A percentile compares a stretch with the other conserved stretches of the same genome.
These are phyloP conservation scores for Blennius ocellaris DNA, from an alignment of 2,113 vertebrate genomes.

Conservation along the genomic window DNA sequence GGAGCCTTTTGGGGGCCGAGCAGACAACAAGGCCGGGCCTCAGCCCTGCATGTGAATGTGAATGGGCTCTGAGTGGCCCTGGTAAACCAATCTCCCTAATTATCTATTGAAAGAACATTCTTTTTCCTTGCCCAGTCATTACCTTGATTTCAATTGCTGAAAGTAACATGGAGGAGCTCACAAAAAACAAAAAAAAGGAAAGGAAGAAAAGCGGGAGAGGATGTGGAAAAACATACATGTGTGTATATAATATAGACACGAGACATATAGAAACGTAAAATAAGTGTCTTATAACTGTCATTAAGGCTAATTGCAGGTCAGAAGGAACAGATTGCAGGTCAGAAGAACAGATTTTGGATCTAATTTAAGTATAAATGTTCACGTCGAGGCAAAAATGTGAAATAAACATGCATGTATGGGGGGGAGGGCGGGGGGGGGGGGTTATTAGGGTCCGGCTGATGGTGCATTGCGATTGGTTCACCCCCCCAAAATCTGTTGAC, in stretches of 20 bases:
- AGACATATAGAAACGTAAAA: conserved; percentile 53
- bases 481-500: conserved; percentile 2
- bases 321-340: too few species aligned
- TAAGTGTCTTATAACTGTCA: conserved; percentile 67
- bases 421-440: too few species aligned
- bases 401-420: conserved; percentile 75
- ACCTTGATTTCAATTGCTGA: conserved; percentile 88
- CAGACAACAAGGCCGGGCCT: conserved; percentile 82
- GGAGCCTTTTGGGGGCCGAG: conserved; percentile 84
- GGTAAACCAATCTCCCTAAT: conserved; percentile 95
- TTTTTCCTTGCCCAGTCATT: conserved; percentile 85
- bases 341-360: conserved; percentile 75
- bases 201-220: conserved; percentile 51
- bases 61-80: conserved; percentile 84
- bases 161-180: conserved; percentile 81
- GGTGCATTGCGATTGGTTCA: conserved; percentile 26
- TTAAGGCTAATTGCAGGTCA: conserved; percentile 77
- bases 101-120: conserved; percentile 89
- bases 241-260: too few species aligned
- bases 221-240: conserved; percentile 68
- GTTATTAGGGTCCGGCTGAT: conserved; percentile 30
- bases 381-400: conserved; percentile 72
- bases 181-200: conserved; percentile 64
- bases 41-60: conserved; percentile 83
- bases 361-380: conserved; percentile 68